These are phyloP conservation scores for Condylostylus longicornis DNA, from an alignment of 1,140 invertebrate species.

Conservation along the genomic window DNA sequence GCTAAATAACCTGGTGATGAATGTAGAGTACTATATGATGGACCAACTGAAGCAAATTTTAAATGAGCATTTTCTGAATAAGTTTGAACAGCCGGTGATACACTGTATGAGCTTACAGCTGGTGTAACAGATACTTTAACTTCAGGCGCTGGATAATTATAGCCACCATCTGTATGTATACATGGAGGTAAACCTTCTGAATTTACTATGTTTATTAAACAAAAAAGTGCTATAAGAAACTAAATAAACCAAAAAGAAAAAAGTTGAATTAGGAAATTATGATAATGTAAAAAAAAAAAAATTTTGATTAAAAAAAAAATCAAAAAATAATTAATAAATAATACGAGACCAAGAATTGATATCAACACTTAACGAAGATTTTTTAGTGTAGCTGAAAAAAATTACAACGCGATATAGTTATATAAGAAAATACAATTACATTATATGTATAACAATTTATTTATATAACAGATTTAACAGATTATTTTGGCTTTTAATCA, in stretches of 20 bases:
- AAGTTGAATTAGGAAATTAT: conserved; percentile 6
- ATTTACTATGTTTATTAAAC: not conserved
- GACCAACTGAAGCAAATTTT: conserved; percentile 19
- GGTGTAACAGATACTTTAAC: conserved; percentile 26
- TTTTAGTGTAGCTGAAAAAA: too few species aligned
- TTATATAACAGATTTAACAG: too few species aligned
- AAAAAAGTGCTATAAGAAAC: conserved; percentile 9
- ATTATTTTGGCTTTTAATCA: too few species aligned
- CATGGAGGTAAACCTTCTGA: conserved; percentile 13
- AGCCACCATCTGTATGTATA: conserved; percentile 19
- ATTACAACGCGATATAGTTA: too few species aligned
- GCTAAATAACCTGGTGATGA: conserved; percentile 13
- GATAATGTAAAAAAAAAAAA: conserved; percentile 3
- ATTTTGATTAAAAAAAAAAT: too few species aligned
- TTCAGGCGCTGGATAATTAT: conserved; percentile 19
- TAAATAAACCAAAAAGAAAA: conserved; percentile 13
- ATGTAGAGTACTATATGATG: conserved; percentile 16
- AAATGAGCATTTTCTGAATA: conserved; percentile 22
- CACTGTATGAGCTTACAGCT: conserved; percentile 18
- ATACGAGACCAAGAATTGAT: too few species aligned
- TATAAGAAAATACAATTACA: too few species aligned
- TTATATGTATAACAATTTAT: too few species aligned
- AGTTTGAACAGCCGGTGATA: conserved; percentile 17
- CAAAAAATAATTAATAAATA: too few species aligned
- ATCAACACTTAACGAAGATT: too few species aligned